phyloP scores from a whole-genome alignment of 2,113 vertebrate genomes.

The Quiscalus mexicanus region DNA sequence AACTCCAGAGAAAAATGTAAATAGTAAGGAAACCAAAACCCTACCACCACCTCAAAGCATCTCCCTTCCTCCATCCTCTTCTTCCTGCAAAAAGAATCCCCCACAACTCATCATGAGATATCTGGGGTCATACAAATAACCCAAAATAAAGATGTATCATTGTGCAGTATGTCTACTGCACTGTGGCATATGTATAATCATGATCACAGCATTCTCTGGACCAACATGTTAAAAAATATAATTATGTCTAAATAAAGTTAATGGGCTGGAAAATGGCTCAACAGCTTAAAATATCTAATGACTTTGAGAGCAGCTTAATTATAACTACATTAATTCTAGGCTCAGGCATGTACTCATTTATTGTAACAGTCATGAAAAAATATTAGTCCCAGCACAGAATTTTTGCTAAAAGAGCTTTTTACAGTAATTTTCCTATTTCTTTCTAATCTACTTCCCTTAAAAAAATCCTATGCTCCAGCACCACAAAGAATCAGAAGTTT shows the following conservation, averaged over 20 bases:
- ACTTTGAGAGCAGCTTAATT: conserved; percentile 31
- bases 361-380: neutral
- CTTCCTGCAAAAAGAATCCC: rapidly evolving
- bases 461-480: neutral
- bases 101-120: neutral
- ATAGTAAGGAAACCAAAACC: neutral
- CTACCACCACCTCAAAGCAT: neutral
- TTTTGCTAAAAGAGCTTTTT: neutral
- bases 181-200: neutral
- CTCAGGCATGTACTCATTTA: neutral
- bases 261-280: conserved; percentile 48
- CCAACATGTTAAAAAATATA: conserved; percentile 24
- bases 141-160: neutral
- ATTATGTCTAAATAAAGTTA: conserved; percentile 47
- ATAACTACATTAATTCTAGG: conserved; percentile 13
- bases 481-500: neutral
- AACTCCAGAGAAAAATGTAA: neutral
- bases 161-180: neutral
- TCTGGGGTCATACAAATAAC: neutral
- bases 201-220: neutral
- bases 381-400: neutral
- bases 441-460: neutral
- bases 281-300: conserved; percentile 43
- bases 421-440: neutral
- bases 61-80: rapidly evolving